Conservation (phyloP, 1,140 invertebrate genomes). For the Pristionchus pacificus region DNA sequence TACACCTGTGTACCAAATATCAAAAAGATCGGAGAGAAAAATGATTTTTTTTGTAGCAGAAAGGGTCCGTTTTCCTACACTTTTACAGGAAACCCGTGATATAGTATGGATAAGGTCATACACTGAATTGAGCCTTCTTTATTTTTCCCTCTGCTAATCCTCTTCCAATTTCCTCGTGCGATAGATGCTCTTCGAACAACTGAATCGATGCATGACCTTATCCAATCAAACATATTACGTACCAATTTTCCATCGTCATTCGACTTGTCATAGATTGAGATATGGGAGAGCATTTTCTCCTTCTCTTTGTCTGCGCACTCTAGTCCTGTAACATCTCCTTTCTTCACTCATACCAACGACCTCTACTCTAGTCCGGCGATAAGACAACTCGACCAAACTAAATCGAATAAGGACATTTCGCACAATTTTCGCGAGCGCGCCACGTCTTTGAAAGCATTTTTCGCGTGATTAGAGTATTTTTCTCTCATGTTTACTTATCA, state of each 20-base stretch:
- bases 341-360: no score
- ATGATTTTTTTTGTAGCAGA: no score
- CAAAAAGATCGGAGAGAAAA: no score
- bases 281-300: not conserved
- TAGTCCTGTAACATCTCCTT: no score
- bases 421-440: no score
- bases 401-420: no score
- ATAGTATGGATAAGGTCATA: not conserved
- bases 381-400: no score
- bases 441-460: not conserved
- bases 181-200: conserved; percentile 77
- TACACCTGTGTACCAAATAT: no score
- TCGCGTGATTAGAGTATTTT: conserved; percentile 3
- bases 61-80: no score
- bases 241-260: not conserved
- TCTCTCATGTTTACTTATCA: not conserved
- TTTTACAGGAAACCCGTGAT: conserved; percentile 4
- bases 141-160: conserved; percentile 76
- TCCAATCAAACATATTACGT: conserved; percentile 61
- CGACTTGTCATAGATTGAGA: conserved; percentile 5
- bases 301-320: not conserved
- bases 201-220: conserved; percentile 66
- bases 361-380: not conserved
- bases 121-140: conserved; percentile 68
- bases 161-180: conserved; percentile 69